Evolutionary conservation across 2,113 vertebrate species (phyloP), one percentile per base, ranked within the genome.

Genomic region (Saccopteryx leptura): DNA sequence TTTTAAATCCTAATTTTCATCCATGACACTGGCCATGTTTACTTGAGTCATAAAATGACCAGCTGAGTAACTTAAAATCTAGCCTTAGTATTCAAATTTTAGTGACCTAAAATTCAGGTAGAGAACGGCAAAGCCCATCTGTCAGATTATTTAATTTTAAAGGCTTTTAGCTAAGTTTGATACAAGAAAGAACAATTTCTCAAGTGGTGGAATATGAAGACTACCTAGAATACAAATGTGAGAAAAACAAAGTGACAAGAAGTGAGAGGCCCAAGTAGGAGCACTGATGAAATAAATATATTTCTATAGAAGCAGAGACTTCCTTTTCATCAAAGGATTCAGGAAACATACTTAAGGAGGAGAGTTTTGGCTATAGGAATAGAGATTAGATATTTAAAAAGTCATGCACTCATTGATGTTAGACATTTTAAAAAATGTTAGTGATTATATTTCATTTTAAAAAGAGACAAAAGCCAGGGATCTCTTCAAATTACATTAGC

Each of bases 401-500:
- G 39, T 79, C 23, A 80, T 69, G 12, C 68, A 81, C 10, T 56
- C 50, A 82, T 15, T 24, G 14, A 50, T 90, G 17, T 56, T n/a
- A 75, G 39, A 79, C 19, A 56, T 85, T 81, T 82, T 80, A 66
- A 92, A 94, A 86, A 80, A 48, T 11, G 56, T 90, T 5, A 33
- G 13, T 3, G 4, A 61, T 48, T 66, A 6, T 31, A 78, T 65
- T 87, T 31, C 17, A 63, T 74, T 19, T 14, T 4, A 26, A 11
- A 46, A 24, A 58, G 52, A 2, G 13, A 54, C 4, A 52, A 56
- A 56, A 28, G 9, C 2, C 1, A 71, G 69, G 21, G 50, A 75
- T 74, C 46, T 68, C 2, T 68, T 56, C 33, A 74, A 74, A 74
- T 8, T 76, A 82, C 39, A 61, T 65, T 87, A 88, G 21, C 4